These are phyloP conservation scores for Drosophila paramelanica DNA, from an alignment of 2,888 invertebrate genomes.

Conservation along the genomic window DNA sequence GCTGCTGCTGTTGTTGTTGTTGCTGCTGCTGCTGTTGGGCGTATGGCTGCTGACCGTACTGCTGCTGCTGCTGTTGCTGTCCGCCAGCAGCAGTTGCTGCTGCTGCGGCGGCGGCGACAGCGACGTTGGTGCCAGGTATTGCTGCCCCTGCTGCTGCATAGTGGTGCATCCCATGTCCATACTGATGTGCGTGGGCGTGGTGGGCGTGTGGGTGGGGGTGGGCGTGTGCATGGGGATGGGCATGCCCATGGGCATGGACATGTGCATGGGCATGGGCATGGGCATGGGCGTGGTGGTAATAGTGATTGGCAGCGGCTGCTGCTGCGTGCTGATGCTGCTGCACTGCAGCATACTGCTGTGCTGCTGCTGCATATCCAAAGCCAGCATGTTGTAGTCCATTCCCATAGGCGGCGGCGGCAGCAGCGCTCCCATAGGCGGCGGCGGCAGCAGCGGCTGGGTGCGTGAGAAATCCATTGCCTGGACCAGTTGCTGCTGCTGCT, in stretches of 20 bases:
- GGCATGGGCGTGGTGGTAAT: slow-evolving; percentile 85
- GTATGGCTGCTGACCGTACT: slow-evolving; percentile 79
- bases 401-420: slow-evolving; percentile 82
- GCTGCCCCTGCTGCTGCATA: slow-evolving; percentile 78
- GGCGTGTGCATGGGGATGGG: slow-evolving; percentile 46
- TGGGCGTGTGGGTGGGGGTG: slow-evolving; percentile 71
- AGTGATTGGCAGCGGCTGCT: slow-evolving; percentile 73
- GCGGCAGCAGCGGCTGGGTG: slow-evolving; percentile 80
- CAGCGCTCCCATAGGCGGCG: slow-evolving; percentile 78
- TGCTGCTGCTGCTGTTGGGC: slow-evolving; percentile 62
- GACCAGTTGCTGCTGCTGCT: slow-evolving; percentile 68
- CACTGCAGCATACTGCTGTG: slow-evolving; percentile 78
- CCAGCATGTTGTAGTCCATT: slow-evolving; percentile 84
- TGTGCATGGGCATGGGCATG: slow-evolving; percentile 57
- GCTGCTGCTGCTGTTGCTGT: slow-evolving; percentile 36
- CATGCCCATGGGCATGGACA: slow-evolving; percentile 75
- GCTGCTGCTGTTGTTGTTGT: slow-evolving; percentile 61
- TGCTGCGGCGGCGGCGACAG: slow-evolving; percentile 82
- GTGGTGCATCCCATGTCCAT: slow-evolving; percentile 80
- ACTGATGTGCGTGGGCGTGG: slow-evolving; percentile 59
- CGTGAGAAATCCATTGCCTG: slow-evolving; percentile 80
- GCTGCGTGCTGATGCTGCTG: slow-evolving; percentile 75
- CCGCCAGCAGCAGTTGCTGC: slow-evolving; percentile 67
- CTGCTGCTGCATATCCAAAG: slow-evolving; percentile 84
- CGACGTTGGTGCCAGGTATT: slow-evolving; percentile 85